Evolutionary conservation across 2,797 vertebrate species (phyloP), one percentile per base, ranked within the genome.

Genomic region (Anomalospiza imberbis): DNA sequence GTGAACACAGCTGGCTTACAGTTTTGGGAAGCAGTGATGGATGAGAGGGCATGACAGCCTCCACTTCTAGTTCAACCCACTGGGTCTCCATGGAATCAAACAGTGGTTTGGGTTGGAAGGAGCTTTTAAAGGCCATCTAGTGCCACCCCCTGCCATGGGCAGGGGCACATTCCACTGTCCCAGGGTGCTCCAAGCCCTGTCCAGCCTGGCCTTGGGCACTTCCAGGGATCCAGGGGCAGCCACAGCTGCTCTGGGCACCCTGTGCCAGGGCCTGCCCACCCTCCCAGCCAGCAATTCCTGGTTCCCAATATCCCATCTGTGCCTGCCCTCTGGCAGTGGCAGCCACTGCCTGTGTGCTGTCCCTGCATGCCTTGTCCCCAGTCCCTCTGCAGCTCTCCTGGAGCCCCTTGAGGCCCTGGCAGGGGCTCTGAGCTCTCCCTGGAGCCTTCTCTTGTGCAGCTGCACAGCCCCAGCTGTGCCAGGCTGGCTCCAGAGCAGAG

Each of bases 131-230:
- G 13, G 0, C 0, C 36, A 28, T 1, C 3, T 0, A 7, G 9
- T 31, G 3, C 28, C 16, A 5, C 9, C 38, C 38, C 10, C 8
- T 60, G 29, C 45, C 8, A 14, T 1, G 2, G 4, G 22, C 32
- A 74, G 48, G 48, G 47, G 26, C 40, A 24, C 3, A 50, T 67
- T 4, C 40, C 21, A 12, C 21, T 1, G 0, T 3, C 29, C 18
- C 44, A 85, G 17, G 8, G 0, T 42, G 7, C 53, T n/a, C 42
- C 34, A 5, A 58, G 9, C 17, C 29, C 47, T 0, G 0, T 38
- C 38, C 71, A 71, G 0, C 29, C 34, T 48, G 34, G 1, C 19
- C 20, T 38, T 0, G 48, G 2, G 2, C 11, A 15, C 17, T 29
- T 0, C 38, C 66, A 74, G 62, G 38, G 38, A 66, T 70, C 1